Base-by-base conservation (phyloP, 1,140 invertebrate species). In the Paramacrobiotus metropolitanus region DNA sequence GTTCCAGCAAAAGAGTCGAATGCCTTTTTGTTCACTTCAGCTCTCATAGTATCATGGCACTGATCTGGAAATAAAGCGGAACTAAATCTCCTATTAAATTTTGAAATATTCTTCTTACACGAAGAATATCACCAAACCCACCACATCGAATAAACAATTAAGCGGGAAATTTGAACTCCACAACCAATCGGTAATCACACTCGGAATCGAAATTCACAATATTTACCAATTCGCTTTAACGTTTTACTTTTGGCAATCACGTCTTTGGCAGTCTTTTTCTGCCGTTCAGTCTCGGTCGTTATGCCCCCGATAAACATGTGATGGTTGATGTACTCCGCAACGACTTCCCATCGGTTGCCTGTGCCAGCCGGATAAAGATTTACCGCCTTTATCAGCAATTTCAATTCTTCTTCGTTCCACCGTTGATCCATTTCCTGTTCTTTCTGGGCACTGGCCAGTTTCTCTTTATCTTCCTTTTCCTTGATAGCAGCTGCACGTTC, bases 301-400 rank as follows among this genome's bases (percentile, higher is more conserved):
- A 69, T 98, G 93, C 70, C 34, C 9, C n/a, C n/a, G 9, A 40
- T 9, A n/a, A 40, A 40, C 9, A 40, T 9, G 34, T 40, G 34
- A n/a, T 95, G 90, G 70, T 90, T 91, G 20, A 97, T 83, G 71
- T 92, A 97, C 69, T 89, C 88, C 0, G 91, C 86, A 1, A 96
- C 86, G 0, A 94, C 88, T 63, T 95, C 90, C 92, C 91, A 97
- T 62, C 79, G 78, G 48, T 62, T 63, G 78, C 66, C 89, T 78
- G 92, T 96, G 20, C 93, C 92, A 45, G 90, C 89, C 0, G 93
- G 91, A 72, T 95, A 96, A 1, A 96, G 70, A 76, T 95, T 95
- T 0, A 96, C 89, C 31, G 87, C 90, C 73, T 96, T 96, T 21
- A 95, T 91, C 1, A 97, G 76, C 21, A 92, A 71, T 66, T 90